phyloP scores from a whole-genome alignment of 2,797 vertebrate species.

The Cossypha polioptera region DNA sequence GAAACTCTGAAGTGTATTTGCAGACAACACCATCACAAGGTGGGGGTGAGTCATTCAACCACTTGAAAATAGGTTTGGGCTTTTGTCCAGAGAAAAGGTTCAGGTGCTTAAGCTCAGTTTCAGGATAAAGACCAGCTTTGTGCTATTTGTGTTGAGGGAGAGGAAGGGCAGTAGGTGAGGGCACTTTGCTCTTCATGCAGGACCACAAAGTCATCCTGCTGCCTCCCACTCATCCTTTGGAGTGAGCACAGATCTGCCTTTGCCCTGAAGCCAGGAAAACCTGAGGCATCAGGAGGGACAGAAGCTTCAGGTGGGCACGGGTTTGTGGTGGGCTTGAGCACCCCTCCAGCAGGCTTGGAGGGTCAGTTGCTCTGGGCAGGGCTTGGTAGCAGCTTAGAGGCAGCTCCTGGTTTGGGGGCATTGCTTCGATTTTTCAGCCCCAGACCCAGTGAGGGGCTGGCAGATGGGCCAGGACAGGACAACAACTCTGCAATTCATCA shows the following conservation, averaged over 20 bases:
- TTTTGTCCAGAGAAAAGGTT: not conserved
- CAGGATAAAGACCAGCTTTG: not conserved
- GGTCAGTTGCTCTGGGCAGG: too few relatives aligned
- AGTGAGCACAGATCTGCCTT: not conserved
- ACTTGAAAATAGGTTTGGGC: not conserved
- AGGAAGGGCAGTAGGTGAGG: accelerated
- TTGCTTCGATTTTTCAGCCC: not conserved
- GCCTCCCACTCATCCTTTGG: not conserved
- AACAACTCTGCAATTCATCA: not conserved
- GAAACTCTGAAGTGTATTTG: not conserved
- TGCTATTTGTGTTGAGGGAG: not conserved
- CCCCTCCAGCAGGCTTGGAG: not conserved
- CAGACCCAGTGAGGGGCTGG: not conserved
- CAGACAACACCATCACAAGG: not conserved
- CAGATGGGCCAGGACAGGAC: not conserved
- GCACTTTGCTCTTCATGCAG: accelerated
- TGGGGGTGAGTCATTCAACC: not conserved
- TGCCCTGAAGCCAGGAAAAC: not conserved
- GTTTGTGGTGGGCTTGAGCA: not conserved
- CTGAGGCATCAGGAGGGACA: not conserved
- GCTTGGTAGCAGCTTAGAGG: not conserved
- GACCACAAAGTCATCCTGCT: not conserved
- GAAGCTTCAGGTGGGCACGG: not conserved
- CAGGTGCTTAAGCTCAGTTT: not conserved
- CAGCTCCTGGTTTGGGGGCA: not conserved